These are phyloP conservation scores for Ormyrus labotus DNA, from an alignment of 2,888 invertebrate species.

Conservation along the genomic window DNA sequence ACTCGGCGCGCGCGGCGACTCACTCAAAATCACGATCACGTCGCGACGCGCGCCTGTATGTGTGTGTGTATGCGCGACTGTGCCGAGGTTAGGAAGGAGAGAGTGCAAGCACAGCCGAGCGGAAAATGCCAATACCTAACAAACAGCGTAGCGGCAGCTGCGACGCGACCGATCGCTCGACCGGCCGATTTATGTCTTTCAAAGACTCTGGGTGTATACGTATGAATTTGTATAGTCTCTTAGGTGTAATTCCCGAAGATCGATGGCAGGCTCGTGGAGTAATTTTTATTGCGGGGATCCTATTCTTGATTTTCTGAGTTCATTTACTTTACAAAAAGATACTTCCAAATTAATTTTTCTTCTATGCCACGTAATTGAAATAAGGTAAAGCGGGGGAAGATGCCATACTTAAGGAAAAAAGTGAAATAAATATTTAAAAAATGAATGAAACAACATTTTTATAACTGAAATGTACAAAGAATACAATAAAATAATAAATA, in stretches of 20 bases:
- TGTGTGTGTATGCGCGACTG: background rate
- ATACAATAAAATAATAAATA: too few relatives aligned
- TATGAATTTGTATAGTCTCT: background rate
- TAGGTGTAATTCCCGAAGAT: background rate
- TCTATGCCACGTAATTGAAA: too few relatives aligned
- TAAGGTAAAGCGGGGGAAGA: too few relatives aligned
- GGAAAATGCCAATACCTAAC: constrained; percentile 39
- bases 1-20: background rate
- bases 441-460: too few relatives aligned
- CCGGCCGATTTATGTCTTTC: background rate
- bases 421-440: too few relatives aligned
- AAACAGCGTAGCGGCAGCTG: constrained; percentile 15
- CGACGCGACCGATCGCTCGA: background rate
- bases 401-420: too few relatives aligned
- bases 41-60: background rate
- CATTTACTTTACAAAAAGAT: too few relatives aligned
- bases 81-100: too few relatives aligned
- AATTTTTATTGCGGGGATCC: background rate
- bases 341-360: too few relatives aligned
- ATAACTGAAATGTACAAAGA: too few relatives aligned
- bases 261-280: background rate
- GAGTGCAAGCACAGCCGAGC: background rate
- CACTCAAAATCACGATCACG: constrained; percentile 29
- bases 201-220: background rate
- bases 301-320: too few relatives aligned